A percentile compares a stretch with the other conserved stretches of the same genome.
These are phyloP conservation scores for Pristionchus exspectatus DNA, from an alignment of 2,888 invertebrate genomes.

Conservation along the genomic window DNA sequence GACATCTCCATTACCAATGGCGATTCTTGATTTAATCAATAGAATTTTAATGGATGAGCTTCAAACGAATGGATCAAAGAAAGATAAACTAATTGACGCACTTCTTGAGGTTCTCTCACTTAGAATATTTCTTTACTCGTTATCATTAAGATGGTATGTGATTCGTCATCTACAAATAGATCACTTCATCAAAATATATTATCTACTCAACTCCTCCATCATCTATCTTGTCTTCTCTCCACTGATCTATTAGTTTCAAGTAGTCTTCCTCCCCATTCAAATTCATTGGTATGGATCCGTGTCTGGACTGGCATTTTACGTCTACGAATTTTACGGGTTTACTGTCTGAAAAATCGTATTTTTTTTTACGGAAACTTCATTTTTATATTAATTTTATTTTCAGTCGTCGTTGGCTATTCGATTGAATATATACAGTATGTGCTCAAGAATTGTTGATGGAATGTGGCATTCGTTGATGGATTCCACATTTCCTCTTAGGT, in stretches of 20 bases:
- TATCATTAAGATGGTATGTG: neutral
- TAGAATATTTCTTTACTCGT: slow-evolving; percentile 53
- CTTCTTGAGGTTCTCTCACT: slow-evolving; percentile 86
- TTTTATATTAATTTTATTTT: neutral
- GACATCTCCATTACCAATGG: slow-evolving; percentile 54
- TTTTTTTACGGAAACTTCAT: too few species aligned
- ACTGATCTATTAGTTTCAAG: slow-evolving; percentile 86
- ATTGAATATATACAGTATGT: slow-evolving; percentile 93
- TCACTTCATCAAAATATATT: slow-evolving; percentile 59
- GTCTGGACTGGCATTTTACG: neutral
- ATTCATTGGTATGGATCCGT: neutral
- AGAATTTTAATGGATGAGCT: slow-evolving; percentile 95
- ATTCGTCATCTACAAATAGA: slow-evolving; percentile 10
- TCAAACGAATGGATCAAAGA: slow-evolving; percentile 84
- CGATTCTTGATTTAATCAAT: slow-evolving; percentile 93
- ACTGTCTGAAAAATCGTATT: neutral
- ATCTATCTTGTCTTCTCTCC: slow-evolving; percentile 95
- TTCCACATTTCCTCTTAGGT: slow-evolving; percentile 70
- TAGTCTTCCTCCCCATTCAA: slow-evolving; percentile 83
- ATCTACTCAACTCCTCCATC: slow-evolving; percentile 68
- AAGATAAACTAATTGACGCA: slow-evolving; percentile 87
- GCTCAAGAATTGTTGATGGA: slow-evolving; percentile 94
- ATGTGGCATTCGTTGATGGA: slow-evolving; percentile 92
- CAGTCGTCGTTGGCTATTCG: slow-evolving; percentile 20
- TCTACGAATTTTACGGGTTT: neutral